Conservation (phyloP, 2,888 invertebrate species). For the Eupithecia dodoneata region DNA sequence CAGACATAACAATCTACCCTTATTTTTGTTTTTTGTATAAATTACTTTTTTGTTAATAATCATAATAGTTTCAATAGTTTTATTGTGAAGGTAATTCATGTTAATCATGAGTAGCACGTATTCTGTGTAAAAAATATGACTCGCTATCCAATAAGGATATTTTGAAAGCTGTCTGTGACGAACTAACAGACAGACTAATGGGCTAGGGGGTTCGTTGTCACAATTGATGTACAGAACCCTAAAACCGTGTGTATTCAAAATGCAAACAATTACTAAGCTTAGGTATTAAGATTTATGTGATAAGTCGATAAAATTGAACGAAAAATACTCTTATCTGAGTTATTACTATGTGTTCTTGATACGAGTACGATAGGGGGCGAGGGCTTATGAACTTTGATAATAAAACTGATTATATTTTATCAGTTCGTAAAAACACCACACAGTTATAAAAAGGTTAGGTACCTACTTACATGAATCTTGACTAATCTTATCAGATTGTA, state of each 20-base stretch:
- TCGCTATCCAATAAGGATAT: no score
- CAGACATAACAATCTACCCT: no score
- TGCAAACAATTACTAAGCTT: neutral
- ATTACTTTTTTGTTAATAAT: no score
- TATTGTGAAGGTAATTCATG: no score
- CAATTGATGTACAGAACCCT: neutral
- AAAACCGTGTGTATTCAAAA: neutral
- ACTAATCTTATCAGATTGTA: neutral
- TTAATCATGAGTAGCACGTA: no score
- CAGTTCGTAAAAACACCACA: neutral
- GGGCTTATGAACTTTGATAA: neutral
- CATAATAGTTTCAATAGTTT: no score
- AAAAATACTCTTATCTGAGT: conserved; percentile 2
- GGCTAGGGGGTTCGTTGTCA: neutral
- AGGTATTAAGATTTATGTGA: neutral
- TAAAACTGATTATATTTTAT: neutral
- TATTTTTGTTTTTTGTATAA: no score
- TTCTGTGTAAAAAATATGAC: no score
- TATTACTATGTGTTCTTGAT: neutral
- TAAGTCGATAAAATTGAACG: neutral
- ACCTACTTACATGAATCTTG: neutral
- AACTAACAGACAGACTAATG: neutral
- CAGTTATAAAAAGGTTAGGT: neutral
- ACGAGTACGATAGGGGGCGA: neutral
- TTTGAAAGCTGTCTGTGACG: no score